A percentile compares a stretch with the other conserved stretches of the same genome.
Conservation (phyloP, 2,797 vertebrate species). For the Syngnathus rostellatus region DNA sequence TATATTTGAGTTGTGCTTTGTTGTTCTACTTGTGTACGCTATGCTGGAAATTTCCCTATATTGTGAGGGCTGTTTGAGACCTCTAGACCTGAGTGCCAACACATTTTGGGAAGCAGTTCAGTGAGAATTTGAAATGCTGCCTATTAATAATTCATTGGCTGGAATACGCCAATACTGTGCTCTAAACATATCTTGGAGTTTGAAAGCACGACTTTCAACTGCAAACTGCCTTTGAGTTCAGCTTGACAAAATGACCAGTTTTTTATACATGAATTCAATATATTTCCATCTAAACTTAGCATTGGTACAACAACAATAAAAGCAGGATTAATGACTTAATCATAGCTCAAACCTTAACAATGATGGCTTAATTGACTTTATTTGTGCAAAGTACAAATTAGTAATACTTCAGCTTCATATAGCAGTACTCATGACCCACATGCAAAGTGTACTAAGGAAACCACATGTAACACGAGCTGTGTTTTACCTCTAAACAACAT, state of each 20-base stretch:
- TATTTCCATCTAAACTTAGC: background rate
- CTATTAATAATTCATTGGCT: slow-evolving; percentile 67
- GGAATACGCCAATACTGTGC: slow-evolving; percentile 62
- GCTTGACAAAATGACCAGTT: slow-evolving; percentile 16
- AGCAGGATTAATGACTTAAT: background rate
- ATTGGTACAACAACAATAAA: background rate
- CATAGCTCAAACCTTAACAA: slow-evolving; percentile 27
- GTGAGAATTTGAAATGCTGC: slow-evolving; percentile 69
- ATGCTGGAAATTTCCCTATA: slow-evolving; percentile 54
- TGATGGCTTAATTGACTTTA: slow-evolving; percentile 43
- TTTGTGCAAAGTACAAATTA: slow-evolving; percentile 17
- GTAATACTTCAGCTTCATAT: slow-evolving; percentile 38
- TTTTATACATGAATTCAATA: background rate
- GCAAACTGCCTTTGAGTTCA: slow-evolving; percentile 22
- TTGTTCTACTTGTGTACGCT: slow-evolving; percentile 62
- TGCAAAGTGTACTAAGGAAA: slow-evolving; percentile 59
- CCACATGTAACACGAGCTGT: slow-evolving; percentile 55
- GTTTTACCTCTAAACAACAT: slow-evolving; percentile 67
- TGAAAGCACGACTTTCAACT: slow-evolving; percentile 48
- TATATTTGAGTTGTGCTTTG: slow-evolving; percentile 64
- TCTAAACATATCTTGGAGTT: slow-evolving; percentile 58
- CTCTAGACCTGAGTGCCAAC: slow-evolving; percentile 65
- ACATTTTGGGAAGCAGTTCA: slow-evolving; percentile 71
- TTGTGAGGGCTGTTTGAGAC: slow-evolving; percentile 60
- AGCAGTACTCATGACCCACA: slow-evolving; percentile 38